Conservation (phyloP, 2,888 invertebrate species). For the Athalia rosae region DNA sequence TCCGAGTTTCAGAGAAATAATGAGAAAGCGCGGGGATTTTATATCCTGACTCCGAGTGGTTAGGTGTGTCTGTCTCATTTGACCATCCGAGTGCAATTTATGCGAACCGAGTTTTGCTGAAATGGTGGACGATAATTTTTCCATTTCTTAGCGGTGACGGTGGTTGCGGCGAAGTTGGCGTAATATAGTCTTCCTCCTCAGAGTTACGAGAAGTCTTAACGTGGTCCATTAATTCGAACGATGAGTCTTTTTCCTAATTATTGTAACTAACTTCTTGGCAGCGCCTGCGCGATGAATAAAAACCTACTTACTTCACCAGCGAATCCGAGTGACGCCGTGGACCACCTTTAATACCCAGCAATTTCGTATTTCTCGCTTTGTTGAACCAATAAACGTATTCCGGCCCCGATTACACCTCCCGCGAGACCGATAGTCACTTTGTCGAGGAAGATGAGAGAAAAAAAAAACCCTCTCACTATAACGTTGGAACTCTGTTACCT, state of each 20-base stretch:
- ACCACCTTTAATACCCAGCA: background rate
- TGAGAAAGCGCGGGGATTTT: background rate
- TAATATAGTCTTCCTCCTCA: background rate
- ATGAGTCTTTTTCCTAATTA: conserved; percentile 24
- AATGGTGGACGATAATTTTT: conserved; percentile 30
- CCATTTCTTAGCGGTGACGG: conserved; percentile 1
- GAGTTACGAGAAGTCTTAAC: conserved; percentile 32
- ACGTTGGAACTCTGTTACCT: background rate
- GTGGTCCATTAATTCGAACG: conserved; percentile 35
- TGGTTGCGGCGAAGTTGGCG: background rate
- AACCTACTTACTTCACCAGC: background rate
- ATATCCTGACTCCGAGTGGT: background rate
- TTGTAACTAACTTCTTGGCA: background rate
- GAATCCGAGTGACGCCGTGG: background rate
- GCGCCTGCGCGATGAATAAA: background rate
- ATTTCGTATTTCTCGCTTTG: conserved; percentile 13
- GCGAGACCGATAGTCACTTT: conserved; percentile 14
- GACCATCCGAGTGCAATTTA: conserved; percentile 27
- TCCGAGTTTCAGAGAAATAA: background rate
- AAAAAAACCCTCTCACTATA: background rate
- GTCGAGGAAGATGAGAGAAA: conserved; percentile 1
- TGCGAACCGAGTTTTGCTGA: conserved; percentile 26
- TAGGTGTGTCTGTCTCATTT: conserved; percentile 5
- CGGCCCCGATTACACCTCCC: conserved; percentile 19
- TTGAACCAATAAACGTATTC: conserved; percentile 27